A percentile compares a stretch with the other conserved stretches of the same genome.
These are phyloP conservation scores for Nannospalax galili DNA, from an alignment of 2,113 vertebrate genomes.

Conservation along the genomic window DNA sequence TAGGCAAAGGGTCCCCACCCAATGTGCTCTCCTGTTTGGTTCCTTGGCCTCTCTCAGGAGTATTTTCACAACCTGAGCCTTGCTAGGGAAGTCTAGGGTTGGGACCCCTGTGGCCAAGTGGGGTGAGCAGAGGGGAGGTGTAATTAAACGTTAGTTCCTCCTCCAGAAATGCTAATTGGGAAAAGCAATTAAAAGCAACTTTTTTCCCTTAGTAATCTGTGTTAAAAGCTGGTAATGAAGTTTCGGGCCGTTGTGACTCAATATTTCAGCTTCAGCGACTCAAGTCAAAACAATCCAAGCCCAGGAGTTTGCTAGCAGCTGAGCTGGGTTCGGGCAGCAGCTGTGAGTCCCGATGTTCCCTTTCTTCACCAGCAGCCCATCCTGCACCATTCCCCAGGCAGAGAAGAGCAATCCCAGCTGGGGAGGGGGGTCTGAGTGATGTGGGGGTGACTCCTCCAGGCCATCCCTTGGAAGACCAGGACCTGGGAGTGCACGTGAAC, in stretches of 20 bases:
- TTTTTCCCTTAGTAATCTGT: conserved; percentile 88
- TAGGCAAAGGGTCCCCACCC: rapidly evolving
- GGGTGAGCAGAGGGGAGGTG: conserved; percentile 63
- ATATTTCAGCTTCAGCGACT: conserved; percentile 88
- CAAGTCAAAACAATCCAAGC: conserved; percentile 87
- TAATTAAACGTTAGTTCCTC: conserved; percentile 86
- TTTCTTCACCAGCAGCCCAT: background rate
- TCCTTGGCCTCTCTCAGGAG: background rate
- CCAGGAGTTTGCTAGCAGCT: conserved; percentile 77
- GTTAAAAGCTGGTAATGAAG: conserved; percentile 90
- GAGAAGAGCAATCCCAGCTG: background rate
- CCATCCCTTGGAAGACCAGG: background rate
- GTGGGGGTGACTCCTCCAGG: background rate
- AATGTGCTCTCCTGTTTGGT: background rate
- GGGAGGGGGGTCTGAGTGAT: background rate
- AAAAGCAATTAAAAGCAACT: conserved; percentile 89
- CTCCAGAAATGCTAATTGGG: conserved; percentile 88
- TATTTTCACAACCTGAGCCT: background rate
- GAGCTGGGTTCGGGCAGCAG: conserved; percentile 69
- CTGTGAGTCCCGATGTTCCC: background rate
- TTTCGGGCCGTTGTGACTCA: conserved; percentile 87
- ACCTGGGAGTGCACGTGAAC: background rate
- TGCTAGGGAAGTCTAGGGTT: background rate
- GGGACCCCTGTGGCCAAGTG: conserved; percentile 13
- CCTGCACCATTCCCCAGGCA: background rate